phyloP scores from a whole-genome alignment of 2,888 invertebrate species.

The Cheilosia scutellata region DNA sequence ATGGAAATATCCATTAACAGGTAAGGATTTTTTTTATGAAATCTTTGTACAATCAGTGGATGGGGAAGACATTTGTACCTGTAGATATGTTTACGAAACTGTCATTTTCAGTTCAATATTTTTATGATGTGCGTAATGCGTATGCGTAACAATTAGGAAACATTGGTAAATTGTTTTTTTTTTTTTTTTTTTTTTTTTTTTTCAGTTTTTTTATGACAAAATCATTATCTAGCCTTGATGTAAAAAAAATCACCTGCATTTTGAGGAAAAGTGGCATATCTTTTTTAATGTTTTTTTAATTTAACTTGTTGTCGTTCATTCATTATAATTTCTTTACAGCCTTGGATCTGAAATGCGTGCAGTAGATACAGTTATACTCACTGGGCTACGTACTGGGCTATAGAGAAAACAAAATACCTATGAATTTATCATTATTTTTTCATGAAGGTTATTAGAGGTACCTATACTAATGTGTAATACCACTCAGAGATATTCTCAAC shows the following conservation, averaged over 20 bases:
- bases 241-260: slow-evolving; percentile 9
- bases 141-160: slow-evolving; percentile 38
- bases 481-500: too few relatives aligned
- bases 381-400: too few relatives aligned
- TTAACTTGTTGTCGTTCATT: background rate
- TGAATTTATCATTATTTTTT: too few relatives aligned
- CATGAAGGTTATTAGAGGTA: too few relatives aligned
- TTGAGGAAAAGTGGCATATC: background rate
- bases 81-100: background rate
- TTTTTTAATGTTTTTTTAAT: background rate
- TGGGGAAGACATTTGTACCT: slow-evolving; percentile 6
- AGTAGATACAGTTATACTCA: too few relatives aligned
- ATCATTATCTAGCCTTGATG: slow-evolving; percentile 36
- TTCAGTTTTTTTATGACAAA: slow-evolving; percentile 12
- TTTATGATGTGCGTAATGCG: slow-evolving; percentile 13
- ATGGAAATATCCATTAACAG: slow-evolving; percentile 56
- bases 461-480: too few relatives aligned
- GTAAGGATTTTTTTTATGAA: slow-evolving; percentile 37
- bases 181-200: background rate
- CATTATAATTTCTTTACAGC: background rate
- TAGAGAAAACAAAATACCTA: too few relatives aligned
- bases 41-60: background rate
- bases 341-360: background rate
- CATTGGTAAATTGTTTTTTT: background rate
- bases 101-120: background rate